phyloP scores from a whole-genome alignment of 2,888 invertebrate species.

The Papilio demoleus region DNA sequence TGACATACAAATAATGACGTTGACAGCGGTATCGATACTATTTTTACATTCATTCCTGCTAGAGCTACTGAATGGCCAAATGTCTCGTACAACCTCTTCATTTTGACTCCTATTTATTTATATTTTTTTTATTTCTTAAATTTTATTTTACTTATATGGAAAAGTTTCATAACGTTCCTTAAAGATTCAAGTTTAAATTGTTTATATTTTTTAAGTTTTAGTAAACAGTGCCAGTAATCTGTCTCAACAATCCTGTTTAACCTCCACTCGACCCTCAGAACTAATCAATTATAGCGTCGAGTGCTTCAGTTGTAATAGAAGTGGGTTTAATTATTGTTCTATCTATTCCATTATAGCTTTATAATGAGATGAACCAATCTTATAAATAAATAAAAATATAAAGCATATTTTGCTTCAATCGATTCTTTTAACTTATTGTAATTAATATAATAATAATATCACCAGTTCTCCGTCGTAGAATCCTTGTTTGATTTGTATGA shows the following conservation, averaged over 20 bases:
- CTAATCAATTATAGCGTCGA: conserved; percentile 9
- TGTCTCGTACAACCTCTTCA: too few relatives aligned
- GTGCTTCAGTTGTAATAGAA: background rate
- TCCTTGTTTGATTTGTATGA: conserved; percentile 49
- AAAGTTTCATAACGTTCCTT: too few relatives aligned
- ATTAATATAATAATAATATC: too few relatives aligned
- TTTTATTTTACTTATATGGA: too few relatives aligned
- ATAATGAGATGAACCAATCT: background rate
- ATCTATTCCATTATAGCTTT: background rate
- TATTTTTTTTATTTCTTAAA: too few relatives aligned
- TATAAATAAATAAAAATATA: background rate
- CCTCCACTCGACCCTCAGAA: conserved; percentile 5
- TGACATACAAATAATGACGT: too few relatives aligned
- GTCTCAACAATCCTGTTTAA: background rate
- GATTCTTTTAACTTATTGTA: too few relatives aligned
- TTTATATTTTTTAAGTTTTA: background rate
- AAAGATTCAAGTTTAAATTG: too few relatives aligned
- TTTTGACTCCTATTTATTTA: too few relatives aligned
- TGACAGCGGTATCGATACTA: too few relatives aligned
- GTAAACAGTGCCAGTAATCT: background rate
- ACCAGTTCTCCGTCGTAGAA: conserved; percentile 8
- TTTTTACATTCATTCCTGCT: too few relatives aligned
- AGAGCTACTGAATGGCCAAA: too few relatives aligned
- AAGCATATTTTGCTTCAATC: background rate
- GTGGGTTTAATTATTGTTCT: background rate